These are phyloP conservation scores for Microtus oregoni DNA, from an alignment of 2,113 vertebrate genomes.

Conservation along the genomic window DNA sequence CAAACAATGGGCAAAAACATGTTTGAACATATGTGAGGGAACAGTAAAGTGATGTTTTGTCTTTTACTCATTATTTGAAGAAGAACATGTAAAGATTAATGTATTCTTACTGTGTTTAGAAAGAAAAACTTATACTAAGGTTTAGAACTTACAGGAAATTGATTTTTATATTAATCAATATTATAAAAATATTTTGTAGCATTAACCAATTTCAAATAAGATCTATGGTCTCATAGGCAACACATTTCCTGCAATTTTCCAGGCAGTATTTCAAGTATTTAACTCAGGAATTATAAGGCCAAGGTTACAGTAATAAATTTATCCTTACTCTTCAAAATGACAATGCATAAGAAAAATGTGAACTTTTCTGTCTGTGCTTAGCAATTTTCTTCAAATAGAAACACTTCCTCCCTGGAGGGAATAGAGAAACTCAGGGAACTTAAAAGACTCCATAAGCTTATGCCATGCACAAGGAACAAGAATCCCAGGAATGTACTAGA, in stretches of 20 bases:
- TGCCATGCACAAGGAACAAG: background rate
- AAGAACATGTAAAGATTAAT: background rate
- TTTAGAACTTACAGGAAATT: conserved; percentile 10
- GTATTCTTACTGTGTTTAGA: background rate
- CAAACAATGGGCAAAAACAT: background rate
- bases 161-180: conserved; percentile 50
- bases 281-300: background rate
- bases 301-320: background rate
- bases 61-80: background rate
- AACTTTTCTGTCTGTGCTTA: background rate
- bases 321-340: background rate
- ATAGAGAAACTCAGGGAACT: background rate
- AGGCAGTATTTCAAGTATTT: conserved; percentile 9
- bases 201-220: conserved; percentile 43
- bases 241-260: conserved; percentile 29
- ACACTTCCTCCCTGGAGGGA: background rate
- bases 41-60: background rate
- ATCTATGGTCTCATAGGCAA: background rate
- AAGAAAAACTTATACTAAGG: background rate
- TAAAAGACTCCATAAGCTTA: background rate
- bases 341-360: background rate
- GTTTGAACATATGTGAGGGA: background rate
- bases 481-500: background rate
- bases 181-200: conserved; percentile 10
- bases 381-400: background rate